Evolutionary conservation across 1,140 invertebrate species (phyloP).

Genomic region (Panulirus ornatus): DNA sequence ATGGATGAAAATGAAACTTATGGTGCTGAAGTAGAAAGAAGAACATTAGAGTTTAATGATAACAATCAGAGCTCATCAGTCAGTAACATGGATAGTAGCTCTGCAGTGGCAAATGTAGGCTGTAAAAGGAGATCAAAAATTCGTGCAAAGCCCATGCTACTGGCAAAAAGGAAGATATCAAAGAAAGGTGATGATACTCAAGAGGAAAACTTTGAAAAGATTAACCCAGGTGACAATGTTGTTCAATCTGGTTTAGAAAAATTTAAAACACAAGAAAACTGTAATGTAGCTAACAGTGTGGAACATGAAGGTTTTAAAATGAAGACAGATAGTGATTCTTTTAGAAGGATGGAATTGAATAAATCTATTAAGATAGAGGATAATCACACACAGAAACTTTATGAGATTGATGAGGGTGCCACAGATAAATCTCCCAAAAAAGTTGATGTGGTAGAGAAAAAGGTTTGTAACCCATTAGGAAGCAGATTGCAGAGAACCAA

Average conservation of each 20-base stretch:
- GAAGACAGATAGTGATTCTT: not conserved
- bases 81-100: not conserved
- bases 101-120: not conserved
- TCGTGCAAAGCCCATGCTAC: conserved; percentile 31
- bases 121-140: conserved; percentile 50
- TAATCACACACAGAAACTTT: not conserved
- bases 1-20: not conserved
- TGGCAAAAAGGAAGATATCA: conserved; percentile 22
- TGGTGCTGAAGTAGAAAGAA: not conserved
- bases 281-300: not conserved
- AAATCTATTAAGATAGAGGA: not conserved
- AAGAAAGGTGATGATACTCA: not conserved
- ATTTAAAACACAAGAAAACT: not conserved
- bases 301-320: not conserved
- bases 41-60: not conserved
- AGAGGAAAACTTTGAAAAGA: not conserved
- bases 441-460: not conserved
- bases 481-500: not conserved
- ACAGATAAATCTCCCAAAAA: not conserved
- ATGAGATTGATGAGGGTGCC: not conserved
- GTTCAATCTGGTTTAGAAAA: not conserved
- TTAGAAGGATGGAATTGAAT: not conserved
- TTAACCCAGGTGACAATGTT: not conserved
- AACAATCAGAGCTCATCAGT: not conserved
- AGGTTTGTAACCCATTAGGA: not conserved